Percentiles rank a stretch among this genome's conserved stretches.
phyloP scores from a whole-genome alignment of 2,888 invertebrate species.

The Diarsia rubi region DNA sequence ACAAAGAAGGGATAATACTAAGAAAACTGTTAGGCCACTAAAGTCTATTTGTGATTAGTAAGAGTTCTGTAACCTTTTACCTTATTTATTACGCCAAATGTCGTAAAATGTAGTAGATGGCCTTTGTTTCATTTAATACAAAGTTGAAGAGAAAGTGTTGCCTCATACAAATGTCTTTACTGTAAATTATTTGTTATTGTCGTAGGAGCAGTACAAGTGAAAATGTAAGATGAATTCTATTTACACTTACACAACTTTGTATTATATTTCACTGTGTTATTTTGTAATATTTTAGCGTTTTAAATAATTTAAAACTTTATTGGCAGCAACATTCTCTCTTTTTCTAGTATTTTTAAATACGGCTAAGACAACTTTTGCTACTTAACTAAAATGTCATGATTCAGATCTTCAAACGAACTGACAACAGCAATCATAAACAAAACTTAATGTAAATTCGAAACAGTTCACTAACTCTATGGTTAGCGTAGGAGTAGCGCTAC shows the following conservation, averaged over 20 bases:
- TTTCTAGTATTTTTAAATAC: not conserved
- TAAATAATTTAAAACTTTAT: not conserved
- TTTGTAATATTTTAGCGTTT: not conserved
- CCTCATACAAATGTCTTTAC: slow-evolving; percentile 48
- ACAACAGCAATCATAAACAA: slow-evolving; percentile 15
- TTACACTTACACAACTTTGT: slow-evolving; percentile 10
- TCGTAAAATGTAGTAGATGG: slow-evolving; percentile 27
- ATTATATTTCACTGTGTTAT: not conserved
- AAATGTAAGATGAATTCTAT: slow-evolving; percentile 44
- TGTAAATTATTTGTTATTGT: slow-evolving; percentile 64
- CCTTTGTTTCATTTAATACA: slow-evolving; percentile 39
- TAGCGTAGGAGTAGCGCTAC: slow-evolving; percentile 58
- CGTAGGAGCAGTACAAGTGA: slow-evolving; percentile 42
- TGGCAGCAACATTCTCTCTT: not conserved
- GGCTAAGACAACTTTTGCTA: not conserved
- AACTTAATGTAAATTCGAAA: slow-evolving; percentile 41
- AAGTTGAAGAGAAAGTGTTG: slow-evolving; percentile 53
- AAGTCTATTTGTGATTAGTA: slow-evolving; percentile 12
- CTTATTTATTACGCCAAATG: slow-evolving; percentile 16
- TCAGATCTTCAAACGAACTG: not conserved
- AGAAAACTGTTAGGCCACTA: not conserved
- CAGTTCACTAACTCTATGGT: slow-evolving; percentile 45
- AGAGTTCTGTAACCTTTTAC: not conserved
- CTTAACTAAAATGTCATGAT: not conserved
- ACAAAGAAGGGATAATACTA: not conserved